Base-by-base conservation (phyloP, 1,140 invertebrate species). In the Rhagoletis zephyria region DNA sequence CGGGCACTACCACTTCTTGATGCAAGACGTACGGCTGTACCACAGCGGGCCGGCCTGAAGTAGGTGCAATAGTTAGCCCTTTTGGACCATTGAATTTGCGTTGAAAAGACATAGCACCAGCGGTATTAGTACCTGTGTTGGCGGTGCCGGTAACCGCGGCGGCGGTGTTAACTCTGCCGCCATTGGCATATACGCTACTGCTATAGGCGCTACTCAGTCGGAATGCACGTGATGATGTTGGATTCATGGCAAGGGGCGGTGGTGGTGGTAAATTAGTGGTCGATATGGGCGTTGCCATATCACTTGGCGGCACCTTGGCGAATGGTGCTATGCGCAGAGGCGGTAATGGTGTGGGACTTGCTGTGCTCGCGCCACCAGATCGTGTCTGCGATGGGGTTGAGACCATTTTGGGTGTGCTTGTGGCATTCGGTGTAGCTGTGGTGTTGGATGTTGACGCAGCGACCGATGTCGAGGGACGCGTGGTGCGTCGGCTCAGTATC, bases 261-360 rank as follows among this genome's bases (percentile, higher is more conserved):
- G 88, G 81, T 3, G 91, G 90, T 9, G 91, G 88, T 45, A 61
- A 60, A 60, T 74, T 87, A 4, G 48, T 14, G 7, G 67, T 30
- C 1, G 64, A 67, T 45, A 40, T 48, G 45, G 59, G n/a, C 42
- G 86, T 70, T 48, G 67, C 56, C 2, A 81, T 30, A 40, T 70
- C 86, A 64, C 63, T 85, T 1, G 67, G n/a, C 16, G 87, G 61
- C 6, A 85, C 59, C 60, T 88, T 88, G 3, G 88, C 89, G 87
- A 90, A 90, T 0, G 89, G 89, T 30, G 90, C 91, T 56, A 90
- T 87, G 45, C 87, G 88, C 70, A 92, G 85, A 16, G 89, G 90
- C 14, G 89, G 91, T 87, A 89, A 85, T 12, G 87, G 56, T 59
- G 86, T 19, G 19, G 85, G n/a, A 3, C 45, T 60, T 45, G 87